These are phyloP conservation scores for Loxodonta africana DNA, from an alignment of 2,113 vertebrate species.

Conservation along the genomic window DNA sequence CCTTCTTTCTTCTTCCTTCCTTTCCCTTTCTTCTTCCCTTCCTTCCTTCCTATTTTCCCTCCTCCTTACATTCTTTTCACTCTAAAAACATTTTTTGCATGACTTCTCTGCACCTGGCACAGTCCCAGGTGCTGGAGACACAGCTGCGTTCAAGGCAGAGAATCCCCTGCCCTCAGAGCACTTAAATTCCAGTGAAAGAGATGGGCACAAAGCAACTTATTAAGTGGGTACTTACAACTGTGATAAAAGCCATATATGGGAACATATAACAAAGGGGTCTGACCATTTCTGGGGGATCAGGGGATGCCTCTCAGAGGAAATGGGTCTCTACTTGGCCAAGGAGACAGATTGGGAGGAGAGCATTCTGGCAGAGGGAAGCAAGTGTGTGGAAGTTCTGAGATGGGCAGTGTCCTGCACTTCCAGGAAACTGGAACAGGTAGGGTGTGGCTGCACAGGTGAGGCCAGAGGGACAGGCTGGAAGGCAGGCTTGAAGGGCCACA, in stretches of 20 bases:
- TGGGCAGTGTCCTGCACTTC: neutral
- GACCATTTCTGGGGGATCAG: neutral
- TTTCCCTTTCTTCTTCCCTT: neutral
- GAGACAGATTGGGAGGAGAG: neutral
- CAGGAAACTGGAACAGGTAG: neutral
- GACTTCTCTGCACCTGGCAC: neutral
- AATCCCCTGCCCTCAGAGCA: accelerated
- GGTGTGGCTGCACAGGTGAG: neutral
- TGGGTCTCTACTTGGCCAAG: neutral
- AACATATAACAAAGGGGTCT: accelerated
- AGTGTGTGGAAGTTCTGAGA: too few relatives aligned
- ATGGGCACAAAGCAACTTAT: too few relatives aligned
- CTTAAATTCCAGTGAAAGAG: neutral
- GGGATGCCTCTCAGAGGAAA: neutral
- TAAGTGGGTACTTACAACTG: neutral
- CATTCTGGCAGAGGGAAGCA: neutral
- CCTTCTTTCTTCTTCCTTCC: neutral
- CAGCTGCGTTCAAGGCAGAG: accelerated
- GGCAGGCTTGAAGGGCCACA: too few relatives aligned
- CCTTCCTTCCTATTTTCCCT: neutral
- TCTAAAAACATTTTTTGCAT: neutral
- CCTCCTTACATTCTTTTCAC: neutral
- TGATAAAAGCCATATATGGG: neutral
- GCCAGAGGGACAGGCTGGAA: neutral
- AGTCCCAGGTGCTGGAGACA: neutral